Conservation (phyloP, 2,113 vertebrate species). For the Thalassoma bifasciatum region DNA sequence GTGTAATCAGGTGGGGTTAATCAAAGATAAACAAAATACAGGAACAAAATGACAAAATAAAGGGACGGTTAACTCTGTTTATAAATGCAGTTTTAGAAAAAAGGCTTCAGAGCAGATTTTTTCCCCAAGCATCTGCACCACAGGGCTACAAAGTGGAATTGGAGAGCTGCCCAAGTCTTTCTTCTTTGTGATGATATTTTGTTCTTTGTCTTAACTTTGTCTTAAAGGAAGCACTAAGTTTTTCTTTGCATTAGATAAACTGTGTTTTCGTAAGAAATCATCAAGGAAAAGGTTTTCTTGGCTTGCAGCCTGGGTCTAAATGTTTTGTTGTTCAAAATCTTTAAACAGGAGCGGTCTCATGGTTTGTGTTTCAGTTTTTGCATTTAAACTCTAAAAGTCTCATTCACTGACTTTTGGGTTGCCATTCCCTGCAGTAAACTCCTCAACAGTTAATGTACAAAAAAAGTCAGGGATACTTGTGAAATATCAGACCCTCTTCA, state of each 20-base stretch:
- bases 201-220: neutral
- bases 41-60: neutral
- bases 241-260: too few relatives aligned
- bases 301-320: too few relatives aligned
- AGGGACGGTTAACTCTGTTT: neutral
- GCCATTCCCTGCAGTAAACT: neutral
- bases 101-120: neutral
- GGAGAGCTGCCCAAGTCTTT: neutral
- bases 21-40: neutral
- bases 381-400: neutral
- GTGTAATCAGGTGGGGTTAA: neutral
- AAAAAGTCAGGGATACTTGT: neutral
- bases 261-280: too few relatives aligned
- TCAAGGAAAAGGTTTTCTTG: neutral
- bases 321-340: too few relatives aligned
- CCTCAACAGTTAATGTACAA: neutral
- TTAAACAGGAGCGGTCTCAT: neutral
- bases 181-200: neutral
- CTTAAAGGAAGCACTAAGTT: too few relatives aligned
- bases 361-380: neutral
- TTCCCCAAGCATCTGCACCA: neutral
- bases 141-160: neutral
- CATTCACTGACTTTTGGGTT: neutral
- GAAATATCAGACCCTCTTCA: slow-evolving; percentile 3
- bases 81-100: neutral